phyloP scores from a whole-genome alignment of 2,797 vertebrate genomes.

The Danio choprae region DNA sequence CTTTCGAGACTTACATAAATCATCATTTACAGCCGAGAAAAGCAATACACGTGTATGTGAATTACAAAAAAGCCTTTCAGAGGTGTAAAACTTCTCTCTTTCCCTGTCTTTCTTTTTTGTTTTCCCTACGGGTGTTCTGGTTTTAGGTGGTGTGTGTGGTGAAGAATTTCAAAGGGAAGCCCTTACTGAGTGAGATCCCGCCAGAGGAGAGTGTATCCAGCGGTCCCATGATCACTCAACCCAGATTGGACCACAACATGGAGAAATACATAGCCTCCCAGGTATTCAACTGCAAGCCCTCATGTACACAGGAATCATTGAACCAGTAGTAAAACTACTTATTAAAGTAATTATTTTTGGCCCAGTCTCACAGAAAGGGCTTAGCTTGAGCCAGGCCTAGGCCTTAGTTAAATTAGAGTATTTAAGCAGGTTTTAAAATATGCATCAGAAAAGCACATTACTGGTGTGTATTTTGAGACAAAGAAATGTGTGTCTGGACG shows the following conservation, averaged over 20 bases:
- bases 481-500: too few species aligned
- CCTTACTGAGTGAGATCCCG: constrained; percentile 77
- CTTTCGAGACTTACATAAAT: constrained; percentile 54
- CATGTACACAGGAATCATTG: neutral
- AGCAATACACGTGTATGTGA: constrained; percentile 27
- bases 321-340: neutral
- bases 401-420: too few species aligned
- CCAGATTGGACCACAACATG: constrained; percentile 82
- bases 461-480: too few species aligned
- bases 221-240: constrained; percentile 82
- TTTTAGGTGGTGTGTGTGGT: constrained; percentile 90
- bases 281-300: constrained; percentile 61
- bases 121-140: constrained; percentile 11
- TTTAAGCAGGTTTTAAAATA: too few species aligned
- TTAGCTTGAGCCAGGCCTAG: too few species aligned
- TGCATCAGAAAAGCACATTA: too few species aligned
- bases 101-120: constrained; percentile 7
- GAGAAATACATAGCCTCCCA: constrained; percentile 81
- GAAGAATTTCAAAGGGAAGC: constrained; percentile 89
- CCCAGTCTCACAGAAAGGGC: too few species aligned
- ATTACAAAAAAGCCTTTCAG: constrained; percentile 50
- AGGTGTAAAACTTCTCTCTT: constrained; percentile 33
- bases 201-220: constrained; percentile 79
- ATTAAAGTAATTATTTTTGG: too few species aligned
- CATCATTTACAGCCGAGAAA: constrained; percentile 41